These are phyloP conservation scores for Apamea monoglypha DNA, from an alignment of 2,888 invertebrate species.

Conservation along the genomic window DNA sequence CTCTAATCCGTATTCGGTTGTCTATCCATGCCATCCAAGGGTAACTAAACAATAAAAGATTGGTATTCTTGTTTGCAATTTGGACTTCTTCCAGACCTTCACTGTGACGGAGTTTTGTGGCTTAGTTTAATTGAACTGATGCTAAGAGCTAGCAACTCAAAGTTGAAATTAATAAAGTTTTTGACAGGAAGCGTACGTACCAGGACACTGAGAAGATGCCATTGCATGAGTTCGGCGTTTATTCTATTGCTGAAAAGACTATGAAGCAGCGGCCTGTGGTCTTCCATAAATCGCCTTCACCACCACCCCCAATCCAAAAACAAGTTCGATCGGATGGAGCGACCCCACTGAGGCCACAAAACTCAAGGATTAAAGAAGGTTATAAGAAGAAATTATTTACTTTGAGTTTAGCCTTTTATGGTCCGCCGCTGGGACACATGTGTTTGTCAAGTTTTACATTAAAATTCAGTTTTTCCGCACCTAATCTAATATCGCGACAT, in stretches of 20 bases:
- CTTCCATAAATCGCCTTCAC: conserved; percentile 76
- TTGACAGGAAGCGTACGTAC: conserved; percentile 80
- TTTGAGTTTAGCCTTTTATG: conserved; percentile 7
- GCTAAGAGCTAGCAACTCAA: conserved; percentile 29
- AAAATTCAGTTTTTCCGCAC: neutral
- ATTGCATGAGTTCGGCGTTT: conserved; percentile 82
- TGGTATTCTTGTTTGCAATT: neutral
- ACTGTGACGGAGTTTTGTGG: neutral
- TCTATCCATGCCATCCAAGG: neutral
- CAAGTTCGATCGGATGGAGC: conserved; percentile 69
- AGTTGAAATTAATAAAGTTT: conserved; percentile 74
- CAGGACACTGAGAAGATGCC: conserved; percentile 82
- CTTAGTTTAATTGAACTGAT: conserved; percentile 1
- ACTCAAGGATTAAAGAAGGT: conserved; percentile 82
- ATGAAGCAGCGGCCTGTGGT: conserved; percentile 73
- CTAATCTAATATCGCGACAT: too few species aligned
- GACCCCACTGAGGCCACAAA: conserved; percentile 73
- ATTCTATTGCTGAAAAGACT: conserved; percentile 81
- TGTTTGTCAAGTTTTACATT: neutral
- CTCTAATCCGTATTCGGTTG: neutral
- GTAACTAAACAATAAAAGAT: conserved; percentile 2
- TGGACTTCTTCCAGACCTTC: neutral
- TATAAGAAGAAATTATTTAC: conserved; percentile 28
- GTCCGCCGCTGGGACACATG: neutral
- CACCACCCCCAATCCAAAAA: conserved; percentile 76